Conservation (phyloP, 2,113 vertebrate genomes). For the Pseudorasbora parva region DNA sequence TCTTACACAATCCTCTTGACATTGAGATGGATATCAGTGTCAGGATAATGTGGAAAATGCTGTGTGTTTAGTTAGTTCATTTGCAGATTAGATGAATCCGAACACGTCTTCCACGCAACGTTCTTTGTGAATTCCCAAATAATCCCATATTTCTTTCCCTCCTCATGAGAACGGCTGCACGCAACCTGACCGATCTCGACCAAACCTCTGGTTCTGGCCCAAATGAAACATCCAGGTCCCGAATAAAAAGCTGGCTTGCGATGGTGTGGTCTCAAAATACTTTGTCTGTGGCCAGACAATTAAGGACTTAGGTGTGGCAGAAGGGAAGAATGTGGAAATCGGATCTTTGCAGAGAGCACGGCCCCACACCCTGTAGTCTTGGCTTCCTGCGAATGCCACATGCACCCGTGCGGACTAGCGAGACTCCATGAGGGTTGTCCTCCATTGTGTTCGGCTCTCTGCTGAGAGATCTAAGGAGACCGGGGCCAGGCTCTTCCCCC, state of each 20-base stretch:
- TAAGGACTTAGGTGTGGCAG: constrained; percentile 81
- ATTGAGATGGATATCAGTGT: neutral
- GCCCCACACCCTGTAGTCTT: constrained; percentile 76
- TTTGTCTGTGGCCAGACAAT: constrained; percentile 81
- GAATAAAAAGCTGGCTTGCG: constrained; percentile 71
- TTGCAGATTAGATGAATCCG: neutral
- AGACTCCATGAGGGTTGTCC: constrained; percentile 51
- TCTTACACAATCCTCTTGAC: constrained; percentile 22
- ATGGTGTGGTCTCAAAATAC: constrained; percentile 76
- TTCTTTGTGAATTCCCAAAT: constrained; percentile 19
- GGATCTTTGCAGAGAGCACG: constrained; percentile 65
- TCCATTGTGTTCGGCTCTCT: constrained; percentile 57
- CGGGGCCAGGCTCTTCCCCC: constrained; percentile 28
- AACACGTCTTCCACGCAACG: neutral
- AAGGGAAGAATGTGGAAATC: constrained; percentile 81
- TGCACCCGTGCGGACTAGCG: constrained; percentile 40
- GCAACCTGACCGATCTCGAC: constrained; percentile 62
- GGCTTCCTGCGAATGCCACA: constrained; percentile 61
- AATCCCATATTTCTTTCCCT: constrained; percentile 46
- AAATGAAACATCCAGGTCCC: constrained; percentile 77
- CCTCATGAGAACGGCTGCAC: constrained; percentile 55
- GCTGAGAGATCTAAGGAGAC: constrained; percentile 37
- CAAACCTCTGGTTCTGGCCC: constrained; percentile 69
- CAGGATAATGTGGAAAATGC: neutral
- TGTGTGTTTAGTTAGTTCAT: neutral